Base-by-base conservation (phyloP, 2,113 vertebrate genomes). In the Sphaerodactylus townsendi region DNA sequence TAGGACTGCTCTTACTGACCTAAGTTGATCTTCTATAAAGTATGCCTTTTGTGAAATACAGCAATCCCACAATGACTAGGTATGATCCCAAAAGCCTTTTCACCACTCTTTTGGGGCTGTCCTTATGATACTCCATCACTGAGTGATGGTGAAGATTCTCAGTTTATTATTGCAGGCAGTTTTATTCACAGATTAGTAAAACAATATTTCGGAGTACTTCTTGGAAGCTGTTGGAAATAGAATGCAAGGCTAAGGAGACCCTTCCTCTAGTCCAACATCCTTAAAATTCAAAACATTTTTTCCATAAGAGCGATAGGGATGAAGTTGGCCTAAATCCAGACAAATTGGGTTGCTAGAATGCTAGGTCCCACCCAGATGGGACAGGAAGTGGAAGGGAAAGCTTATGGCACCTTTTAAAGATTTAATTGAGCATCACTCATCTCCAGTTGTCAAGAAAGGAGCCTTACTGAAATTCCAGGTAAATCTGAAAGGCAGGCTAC, bases 351-450 rank as follows among this genome's bases (percentile, higher is more conserved):
- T 73, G 41, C 72, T 74, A 30, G 72, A 50, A 74, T 39, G 59
- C 23, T 28, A 62, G 25, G 59, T 62, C 59, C 59, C 9, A 28
- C 59, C 25, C 59, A 62, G 59, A 28, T 62, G 59, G 25, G 59
- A 62, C 25, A 28, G 59, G 59, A 62, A 7, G 86, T 91, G 28
- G 50, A 39, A 23, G 23, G 37, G 88, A 88, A 87, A 92, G 91
- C 90, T 81, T 82, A 91, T 73, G 82, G 83, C 83, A 85, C 85
- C 85, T 69, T 86, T 62, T 62, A 62, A 62, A 62, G 59, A 28
- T 62, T 62, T 62, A 62, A 62, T 62, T 62, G 59, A 25, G 59
- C 9, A 62, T 25, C 59, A 62, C 23, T 62, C 23, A 62, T 62
- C 59, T 28, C 59, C 25, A 9, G 59, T 25, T 62, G 25, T 62